phyloP scores from a whole-genome alignment of 2,888 invertebrate species.

The Drosophila robusta region DNA sequence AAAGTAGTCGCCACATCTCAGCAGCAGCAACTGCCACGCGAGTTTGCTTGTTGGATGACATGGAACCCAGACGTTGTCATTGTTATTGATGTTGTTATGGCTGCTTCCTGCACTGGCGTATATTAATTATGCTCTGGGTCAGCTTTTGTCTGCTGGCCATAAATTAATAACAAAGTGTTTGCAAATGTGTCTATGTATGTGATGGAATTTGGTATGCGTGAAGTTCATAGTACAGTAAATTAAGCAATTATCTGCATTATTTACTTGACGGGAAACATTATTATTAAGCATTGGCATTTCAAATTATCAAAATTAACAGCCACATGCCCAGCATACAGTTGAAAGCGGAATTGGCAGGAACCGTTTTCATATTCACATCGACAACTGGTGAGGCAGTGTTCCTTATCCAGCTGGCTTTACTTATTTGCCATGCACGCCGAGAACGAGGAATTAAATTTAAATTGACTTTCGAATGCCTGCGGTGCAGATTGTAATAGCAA shows the following conservation, averaged over 20 bases:
- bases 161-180: slow-evolving; percentile 57
- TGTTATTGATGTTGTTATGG: slow-evolving; percentile 15
- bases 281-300: slow-evolving; percentile 26
- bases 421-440: slow-evolving; percentile 57
- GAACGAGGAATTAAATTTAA: slow-evolving; percentile 63
- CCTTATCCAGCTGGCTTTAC: slow-evolving; percentile 37
- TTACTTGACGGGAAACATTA: slow-evolving; percentile 28
- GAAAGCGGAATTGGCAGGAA: slow-evolving; percentile 10
- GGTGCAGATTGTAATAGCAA: slow-evolving; percentile 38
- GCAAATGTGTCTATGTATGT: background rate
- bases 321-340: background rate
- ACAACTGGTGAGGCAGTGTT: slow-evolving; percentile 12
- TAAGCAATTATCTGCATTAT: slow-evolving; percentile 58
- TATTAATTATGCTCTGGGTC: slow-evolving; percentile 63
- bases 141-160: slow-evolving; percentile 62
- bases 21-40: slow-evolving; percentile 1
- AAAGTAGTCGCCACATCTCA: slow-evolving; percentile 1
- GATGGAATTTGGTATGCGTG: background rate
- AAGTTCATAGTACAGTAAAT: slow-evolving; percentile 60
- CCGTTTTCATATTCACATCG: slow-evolving; percentile 37
- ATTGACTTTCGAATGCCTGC: slow-evolving; percentile 62
- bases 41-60: slow-evolving; percentile 56
- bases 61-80: slow-evolving; percentile 52
- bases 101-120: slow-evolving; percentile 24
- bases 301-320: slow-evolving; percentile 31